Evolutionary conservation across 2,113 vertebrate genomes (phyloP), one percentile per base, ranked within the genome.

Genomic region (Campylomormyrus tamandua): DNA sequence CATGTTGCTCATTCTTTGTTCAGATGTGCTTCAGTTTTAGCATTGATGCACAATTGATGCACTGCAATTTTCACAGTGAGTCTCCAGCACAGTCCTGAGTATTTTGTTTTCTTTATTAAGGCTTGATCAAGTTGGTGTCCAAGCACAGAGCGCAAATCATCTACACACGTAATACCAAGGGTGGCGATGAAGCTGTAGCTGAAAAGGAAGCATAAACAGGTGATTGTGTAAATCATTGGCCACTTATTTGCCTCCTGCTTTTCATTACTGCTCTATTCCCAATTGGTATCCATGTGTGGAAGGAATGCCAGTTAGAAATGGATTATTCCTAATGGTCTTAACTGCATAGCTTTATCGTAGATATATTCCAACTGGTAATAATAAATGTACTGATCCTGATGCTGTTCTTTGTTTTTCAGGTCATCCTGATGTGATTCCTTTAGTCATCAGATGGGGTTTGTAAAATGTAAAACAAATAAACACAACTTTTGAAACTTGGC

Each of bases 161-260:
- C 92, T 97, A 97, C 87, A 97, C 96, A 9, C 95, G 97, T n/a
- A 97, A 97, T 91, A 97, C 96, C 0, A 97, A 97, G 90, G 96
- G 96, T 0, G 96, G 96, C 3, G 96, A 97, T 1, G 66, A 77
- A 80, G 66, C 70, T 50, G 88, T 21, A 35, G 1, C 66, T 21
- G 88, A 89, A 9, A 89, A 52, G 48, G 66, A 98, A 0, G 95
- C 96, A 0, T 98, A 93, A 96, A 83, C 89, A 94, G 97, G 97
- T 98, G 91, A 93, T 77, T 39, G 13, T 35, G 5, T 80, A 80
- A 80, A 42, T 8, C 3, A 80, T 27, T 13, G 27, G 62, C 15
- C 74, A 21, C 31, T 42, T 19, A 19, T 42, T 80, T 42, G 35
- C 56, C 31, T 83, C 19, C 11, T 49, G 39, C 70, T 80, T 19